phyloP scores from a whole-genome alignment of 2,888 invertebrate species.

The Bellardia bayeri region DNA sequence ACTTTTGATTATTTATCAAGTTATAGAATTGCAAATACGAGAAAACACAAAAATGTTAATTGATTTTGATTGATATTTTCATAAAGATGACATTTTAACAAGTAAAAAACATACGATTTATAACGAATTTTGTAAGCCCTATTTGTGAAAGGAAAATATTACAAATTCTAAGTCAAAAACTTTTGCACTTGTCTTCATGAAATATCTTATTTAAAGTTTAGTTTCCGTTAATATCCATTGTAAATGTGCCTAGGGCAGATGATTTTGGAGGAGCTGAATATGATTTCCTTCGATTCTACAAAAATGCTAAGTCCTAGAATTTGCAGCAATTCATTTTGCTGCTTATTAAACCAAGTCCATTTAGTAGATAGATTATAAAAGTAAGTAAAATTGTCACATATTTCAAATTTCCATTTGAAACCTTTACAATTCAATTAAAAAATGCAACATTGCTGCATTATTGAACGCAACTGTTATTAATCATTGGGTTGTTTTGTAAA shows the following conservation, averaged over 20 bases:
- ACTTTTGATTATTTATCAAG: constrained; percentile 18
- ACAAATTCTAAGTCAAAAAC: too few species aligned
- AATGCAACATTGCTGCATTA: constrained; percentile 13
- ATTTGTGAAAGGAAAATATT: not conserved
- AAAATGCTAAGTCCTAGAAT: too few species aligned
- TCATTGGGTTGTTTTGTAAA: constrained; percentile 32
- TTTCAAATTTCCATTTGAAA: not conserved
- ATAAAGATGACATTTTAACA: constrained; percentile 4
- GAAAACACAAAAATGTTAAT: constrained; percentile 53
- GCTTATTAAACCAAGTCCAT: not conserved
- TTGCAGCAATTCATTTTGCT: too few species aligned
- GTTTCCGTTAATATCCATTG: too few species aligned
- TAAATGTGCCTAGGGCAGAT: too few species aligned
- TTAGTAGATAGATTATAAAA: too few species aligned
- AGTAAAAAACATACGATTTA: not conserved
- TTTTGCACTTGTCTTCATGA: too few species aligned
- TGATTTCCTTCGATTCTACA: too few species aligned
- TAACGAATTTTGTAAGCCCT: constrained; percentile 17
- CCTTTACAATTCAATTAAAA: constrained; percentile 18
- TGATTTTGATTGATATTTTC: constrained; percentile 72
- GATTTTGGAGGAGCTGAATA: too few species aligned
- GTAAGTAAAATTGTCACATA: too few species aligned
- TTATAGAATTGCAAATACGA: constrained; percentile 15
- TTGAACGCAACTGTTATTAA: constrained; percentile 31
- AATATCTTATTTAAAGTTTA: too few species aligned